Evolutionary conservation across 2,888 invertebrate species (phyloP), one percentile per base, ranked within the genome.

Genomic region (Bugulina stolonifera): DNA sequence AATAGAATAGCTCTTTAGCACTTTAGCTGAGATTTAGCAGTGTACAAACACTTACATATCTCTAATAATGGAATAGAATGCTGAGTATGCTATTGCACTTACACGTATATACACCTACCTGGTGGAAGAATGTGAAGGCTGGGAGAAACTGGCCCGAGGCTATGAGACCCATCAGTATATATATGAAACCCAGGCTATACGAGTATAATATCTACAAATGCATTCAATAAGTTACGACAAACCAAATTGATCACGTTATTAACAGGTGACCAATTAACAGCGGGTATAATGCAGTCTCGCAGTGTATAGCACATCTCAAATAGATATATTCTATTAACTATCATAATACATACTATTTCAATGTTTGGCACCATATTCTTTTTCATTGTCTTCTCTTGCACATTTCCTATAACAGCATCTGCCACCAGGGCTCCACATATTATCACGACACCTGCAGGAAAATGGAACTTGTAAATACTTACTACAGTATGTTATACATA

Each of bases 311-410:
- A 43, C 18, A 43, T 43, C 10, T 43, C 10, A 43, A 10, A 18
- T 43, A 43, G n/a, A 43, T 18, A 43, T 5, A 43, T 43, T 43
- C 18, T 10, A 18, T 43, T 10, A 43, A 43, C 18, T 43, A 18
- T 43, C 5, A 10, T 43, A 32, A 25, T 35, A 75, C 79, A 76
- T 71, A 87, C 94, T 69, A 97, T 91, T 88, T 97, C 96, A 75
- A 92, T 91, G 84, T 93, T 95, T 0, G 91, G 87, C 0, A 93
- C 93, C 75, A 89, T 89, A 81, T 90, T 88, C 74, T 89, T 89
- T 79, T 91, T 92, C 91, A 98, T 94, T 0, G 91, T 90, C 82
- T 95, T 95, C 83, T 98, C 97, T 85, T 98, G 97, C 0, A 96
- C 91, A 86, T 98, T 98, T 27, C 97, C 97, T 76, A 98, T 96